Conservation (phyloP, 2,797 vertebrate genomes). For the Epinephelus malabaricus region DNA sequence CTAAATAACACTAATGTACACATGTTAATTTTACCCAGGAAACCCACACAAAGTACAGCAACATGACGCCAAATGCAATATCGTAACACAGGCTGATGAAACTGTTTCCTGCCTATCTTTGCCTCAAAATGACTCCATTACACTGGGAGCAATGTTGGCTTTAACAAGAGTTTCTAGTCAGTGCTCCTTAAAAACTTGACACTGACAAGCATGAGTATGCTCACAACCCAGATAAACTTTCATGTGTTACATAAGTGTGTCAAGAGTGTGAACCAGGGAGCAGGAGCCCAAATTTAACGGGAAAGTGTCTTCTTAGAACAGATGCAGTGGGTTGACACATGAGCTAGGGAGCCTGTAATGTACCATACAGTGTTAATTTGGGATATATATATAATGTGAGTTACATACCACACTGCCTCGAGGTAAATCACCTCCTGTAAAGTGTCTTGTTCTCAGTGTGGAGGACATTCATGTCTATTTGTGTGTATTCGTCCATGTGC, state of each 20-base stretch:
- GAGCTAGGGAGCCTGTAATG: background rate
- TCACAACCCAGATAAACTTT: background rate
- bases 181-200: background rate
- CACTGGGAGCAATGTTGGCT: background rate
- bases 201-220: background rate
- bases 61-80: background rate
- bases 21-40: background rate
- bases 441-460: background rate
- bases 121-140: background rate
- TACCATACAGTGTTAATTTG: background rate
- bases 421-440: background rate
- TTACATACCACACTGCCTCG: background rate
- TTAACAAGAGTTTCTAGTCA: background rate
- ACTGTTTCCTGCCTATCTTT: no score
- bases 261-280: background rate
- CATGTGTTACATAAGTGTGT: constrained; percentile 6
- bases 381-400: background rate
- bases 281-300: background rate
- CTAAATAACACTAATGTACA: background rate
- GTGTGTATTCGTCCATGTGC: constrained; percentile 21
- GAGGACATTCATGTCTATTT: constrained; percentile 33
- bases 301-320: background rate
- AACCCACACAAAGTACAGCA: constrained; percentile 1
- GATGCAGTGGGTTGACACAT: background rate
- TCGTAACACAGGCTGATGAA: background rate